Conservation (phyloP, 2,797 vertebrate species). For the Picus viridis region DNA sequence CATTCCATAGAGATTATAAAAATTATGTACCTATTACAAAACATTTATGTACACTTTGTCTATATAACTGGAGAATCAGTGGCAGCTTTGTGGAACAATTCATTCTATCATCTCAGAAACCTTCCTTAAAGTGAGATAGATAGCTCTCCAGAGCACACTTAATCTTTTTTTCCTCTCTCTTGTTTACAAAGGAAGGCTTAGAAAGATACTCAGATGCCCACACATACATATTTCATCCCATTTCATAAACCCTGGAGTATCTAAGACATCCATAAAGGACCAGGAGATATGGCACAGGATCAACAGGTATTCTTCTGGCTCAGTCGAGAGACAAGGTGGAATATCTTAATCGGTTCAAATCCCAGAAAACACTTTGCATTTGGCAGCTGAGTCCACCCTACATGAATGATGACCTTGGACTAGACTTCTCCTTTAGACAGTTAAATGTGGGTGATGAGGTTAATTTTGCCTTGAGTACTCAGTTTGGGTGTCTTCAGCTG, state of each 20-base stretch:
- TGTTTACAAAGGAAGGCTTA: background rate
- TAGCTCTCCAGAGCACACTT: background rate
- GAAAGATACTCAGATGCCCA: background rate
- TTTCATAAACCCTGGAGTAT: background rate
- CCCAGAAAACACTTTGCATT: background rate
- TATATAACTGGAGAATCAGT: background rate
- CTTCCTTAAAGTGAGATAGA: background rate
- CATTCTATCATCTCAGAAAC: background rate
- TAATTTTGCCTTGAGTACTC: background rate
- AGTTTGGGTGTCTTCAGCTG: background rate
- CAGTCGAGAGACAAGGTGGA: background rate
- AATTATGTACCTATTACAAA: background rate
- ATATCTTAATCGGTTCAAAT: background rate
- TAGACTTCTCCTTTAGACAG: background rate
- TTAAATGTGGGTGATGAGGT: background rate
- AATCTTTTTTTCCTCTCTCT: background rate
- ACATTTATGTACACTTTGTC: background rate
- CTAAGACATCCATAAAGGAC: background rate
- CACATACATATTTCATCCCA: background rate
- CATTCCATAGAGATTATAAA: background rate
- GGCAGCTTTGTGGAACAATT: background rate
- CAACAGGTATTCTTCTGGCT: background rate
- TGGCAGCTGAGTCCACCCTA: background rate
- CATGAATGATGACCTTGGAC: background rate
- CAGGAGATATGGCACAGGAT: background rate